Conservation (phyloP, 2,797 vertebrate genomes). For the Austrolebias charrua region DNA sequence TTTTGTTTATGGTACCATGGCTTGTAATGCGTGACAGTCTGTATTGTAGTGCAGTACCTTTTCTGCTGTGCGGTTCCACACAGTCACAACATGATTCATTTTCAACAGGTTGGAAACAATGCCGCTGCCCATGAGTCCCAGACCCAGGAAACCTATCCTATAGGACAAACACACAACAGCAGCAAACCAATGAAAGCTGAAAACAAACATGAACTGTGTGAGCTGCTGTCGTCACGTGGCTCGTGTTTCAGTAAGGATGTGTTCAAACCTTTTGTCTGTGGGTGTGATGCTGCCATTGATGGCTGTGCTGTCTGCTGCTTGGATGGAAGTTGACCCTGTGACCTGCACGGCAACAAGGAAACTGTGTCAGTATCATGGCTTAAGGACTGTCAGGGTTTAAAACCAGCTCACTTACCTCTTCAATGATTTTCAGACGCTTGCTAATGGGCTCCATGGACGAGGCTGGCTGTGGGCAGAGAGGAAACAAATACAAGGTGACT, state of each 20-base stretch:
- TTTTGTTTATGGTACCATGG: too few relatives aligned
- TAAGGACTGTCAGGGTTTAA: not conserved
- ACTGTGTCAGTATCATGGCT: not conserved
- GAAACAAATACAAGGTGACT: not conserved
- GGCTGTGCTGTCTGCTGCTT: slow-evolving; percentile 98
- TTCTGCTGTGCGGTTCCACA: slow-evolving; percentile 99
- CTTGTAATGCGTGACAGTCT: too few relatives aligned
- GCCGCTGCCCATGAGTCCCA: slow-evolving; percentile 97
- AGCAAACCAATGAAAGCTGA: slow-evolving; percentile 15
- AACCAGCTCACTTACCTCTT: slow-evolving; percentile 83
- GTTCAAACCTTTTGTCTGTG: slow-evolving; percentile 94
- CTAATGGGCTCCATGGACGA: slow-evolving; percentile 90
- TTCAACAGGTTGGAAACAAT: slow-evolving; percentile 97
- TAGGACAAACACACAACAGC: slow-evolving; percentile 1
- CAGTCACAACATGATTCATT: slow-evolving; percentile 97
- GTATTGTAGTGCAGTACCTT: slow-evolving; percentile 79
- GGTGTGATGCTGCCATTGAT: slow-evolving; percentile 97
- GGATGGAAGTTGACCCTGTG: slow-evolving; percentile 94
- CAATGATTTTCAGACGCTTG: slow-evolving; percentile 95
- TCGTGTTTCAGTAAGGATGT: not conserved
- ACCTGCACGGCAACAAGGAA: slow-evolving; percentile 76
- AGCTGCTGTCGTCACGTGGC: not conserved
- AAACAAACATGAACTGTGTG: not conserved
- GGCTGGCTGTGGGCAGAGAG: slow-evolving; percentile 70
- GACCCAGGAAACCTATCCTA: slow-evolving; percentile 98